Evolutionary conservation across 2,113 vertebrate genomes (phyloP), one percentile per base, ranked within the genome.

Genomic region (Crypturellus undulatus): DNA sequence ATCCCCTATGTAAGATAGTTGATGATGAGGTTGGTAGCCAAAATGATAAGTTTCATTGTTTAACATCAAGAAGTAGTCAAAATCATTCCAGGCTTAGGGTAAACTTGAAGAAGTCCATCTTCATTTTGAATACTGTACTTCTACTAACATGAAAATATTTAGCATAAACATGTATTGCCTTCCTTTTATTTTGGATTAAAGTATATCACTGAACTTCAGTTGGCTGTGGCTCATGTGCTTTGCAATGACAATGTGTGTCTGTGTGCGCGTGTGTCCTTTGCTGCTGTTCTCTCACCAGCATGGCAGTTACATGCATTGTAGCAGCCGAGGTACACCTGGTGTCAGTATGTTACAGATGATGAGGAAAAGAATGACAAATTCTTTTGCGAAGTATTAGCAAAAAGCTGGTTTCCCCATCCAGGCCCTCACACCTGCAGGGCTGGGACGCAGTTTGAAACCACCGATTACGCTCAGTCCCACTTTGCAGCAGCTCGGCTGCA

Each of bases 361-460:
- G 97, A 97, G 87, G 43, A 91, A 97, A 87, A 93, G 28, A 92
- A 78, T 84, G 65, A 89, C 30, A 87, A 84, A 73, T 67, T 87
- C 67, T 96, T 97, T 96, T 89, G 78, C 67, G 77, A 91, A 91
- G 34, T 70, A 58, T 91, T 87, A 89, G 82, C n/a, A 71, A 80
- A 95, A 94, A 88, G 67, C 47, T 92, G 93, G 81, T 97, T 97
- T 97, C 76, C 60, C 75, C 71, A 77, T 86, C 82, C 89, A 95
- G 78, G 72, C 84, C 12, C 17, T 92, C 87, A 94, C 51, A 60
- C 94, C 79, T 94, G 77, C 88, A 38, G n/a, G 43, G 67, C 67
- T 76, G 75, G 82, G 84, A 45, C 45, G 58, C 30, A 38, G 34
- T 84, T 96, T 91, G 85, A 91, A 81, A 96, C 93, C 85, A 79